Evolutionary conservation across 2,113 vertebrate species (phyloP), one percentile per base, ranked within the genome.

Genomic region (Syngnathoides biaculeatus): DNA sequence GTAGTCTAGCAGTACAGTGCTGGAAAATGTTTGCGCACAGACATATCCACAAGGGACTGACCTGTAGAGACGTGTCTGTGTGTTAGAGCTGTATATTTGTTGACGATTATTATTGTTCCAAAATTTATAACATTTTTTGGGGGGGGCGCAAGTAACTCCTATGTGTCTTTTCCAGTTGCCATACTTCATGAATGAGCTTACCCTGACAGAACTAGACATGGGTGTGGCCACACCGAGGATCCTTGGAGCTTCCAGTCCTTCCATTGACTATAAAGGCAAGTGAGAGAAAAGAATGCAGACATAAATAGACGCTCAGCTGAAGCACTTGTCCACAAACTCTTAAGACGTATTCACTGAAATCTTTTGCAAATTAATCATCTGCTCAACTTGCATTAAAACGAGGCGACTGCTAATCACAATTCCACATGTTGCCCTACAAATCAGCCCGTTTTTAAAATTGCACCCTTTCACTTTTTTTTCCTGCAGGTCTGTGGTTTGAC

Each of bases 141-240:
- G 42, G 5, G 27, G 38, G 6, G 43, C 30, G 7, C 2, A 30
- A 48, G 9, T 30, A 27, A 64, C 12, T 48, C 5, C 8, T 27
- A 8, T 8, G 13, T 66, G 17, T 84, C 11, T 73, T 57, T 86
- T 77, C 39, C 75, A 99, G 97, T 85, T 99, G 79, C 97, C 97
- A 1, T 99, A 98, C 89, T 98, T 98, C 84, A 99, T 99, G 97
- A 99, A 99, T 68, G 97, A 99, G 79, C 88, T 99, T 61, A 97
- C 95, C 6, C 89, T 99, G 72, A 99, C 95, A 8, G 97, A 98
- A 79, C 93, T 99, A 74, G 97, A 99, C 89, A 98, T 99, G 97
- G 97, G 97, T 57, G 92, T 94, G 67, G 92, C 93, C 74, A 92
- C 97, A 86, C 97, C 97, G 78, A 95, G 93, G 89, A 95, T 99